Conservation (phyloP, 2,888 invertebrate species). For the Polydrusus cervinus region DNA sequence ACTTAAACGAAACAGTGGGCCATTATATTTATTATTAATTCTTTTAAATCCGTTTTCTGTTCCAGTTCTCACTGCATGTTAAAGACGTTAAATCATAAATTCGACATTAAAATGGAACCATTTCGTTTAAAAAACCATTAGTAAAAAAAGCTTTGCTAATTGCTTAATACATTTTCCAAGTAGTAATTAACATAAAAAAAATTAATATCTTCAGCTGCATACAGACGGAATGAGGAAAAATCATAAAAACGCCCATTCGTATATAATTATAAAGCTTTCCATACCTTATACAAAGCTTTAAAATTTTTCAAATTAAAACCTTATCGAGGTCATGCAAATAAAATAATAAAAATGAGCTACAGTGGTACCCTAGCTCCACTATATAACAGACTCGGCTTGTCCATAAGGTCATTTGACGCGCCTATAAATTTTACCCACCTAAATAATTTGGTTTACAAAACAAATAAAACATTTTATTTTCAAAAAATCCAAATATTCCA, state of each 20-base stretch:
- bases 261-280: constrained; percentile 14
- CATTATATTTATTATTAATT: background rate
- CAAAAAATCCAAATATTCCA: too few species aligned
- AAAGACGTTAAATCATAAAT: background rate
- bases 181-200: background rate
- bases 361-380: background rate
- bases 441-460: too few species aligned
- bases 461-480: too few species aligned
- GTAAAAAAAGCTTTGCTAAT: constrained; percentile 14
- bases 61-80: constrained; percentile 6
- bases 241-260: constrained; percentile 12
- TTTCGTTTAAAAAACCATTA: background rate
- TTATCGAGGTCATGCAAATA: constrained; percentile 6
- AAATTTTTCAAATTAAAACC: constrained; percentile 13
- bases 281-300: background rate
- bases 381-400: constrained; percentile 21
- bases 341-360: background rate
- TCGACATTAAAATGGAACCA: background rate
- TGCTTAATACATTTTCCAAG: constrained; percentile 17
- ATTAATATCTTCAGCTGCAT: constrained; percentile 11
- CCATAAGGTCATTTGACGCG: too few species aligned
- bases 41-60: background rate
- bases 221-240: constrained; percentile 1
- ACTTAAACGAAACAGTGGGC: too few species aligned
- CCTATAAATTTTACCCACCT: too few species aligned